Conservation (phyloP, 2,797 vertebrate genomes). For the Myiotriccus ornatus region DNA sequence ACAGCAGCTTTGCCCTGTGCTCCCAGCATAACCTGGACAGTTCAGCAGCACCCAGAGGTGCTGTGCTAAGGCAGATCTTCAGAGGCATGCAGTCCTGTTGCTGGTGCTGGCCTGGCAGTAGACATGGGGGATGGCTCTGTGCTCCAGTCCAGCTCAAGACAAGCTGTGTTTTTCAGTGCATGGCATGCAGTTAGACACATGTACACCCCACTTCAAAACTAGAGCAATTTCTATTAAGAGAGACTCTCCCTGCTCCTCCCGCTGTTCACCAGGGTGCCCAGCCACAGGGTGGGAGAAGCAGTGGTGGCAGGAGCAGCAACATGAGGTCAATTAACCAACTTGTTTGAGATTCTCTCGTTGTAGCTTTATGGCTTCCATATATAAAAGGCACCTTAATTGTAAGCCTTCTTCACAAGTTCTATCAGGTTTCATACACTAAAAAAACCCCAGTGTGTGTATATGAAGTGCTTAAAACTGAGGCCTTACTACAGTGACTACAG, state of each 20-base stretch:
- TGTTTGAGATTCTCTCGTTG: background rate
- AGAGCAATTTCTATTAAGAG: background rate
- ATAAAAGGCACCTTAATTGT: background rate
- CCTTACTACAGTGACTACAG: background rate
- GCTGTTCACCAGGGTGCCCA: background rate
- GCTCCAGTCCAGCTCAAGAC: background rate
- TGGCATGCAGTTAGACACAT: accelerated
- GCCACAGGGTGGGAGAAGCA: background rate
- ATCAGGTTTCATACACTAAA: background rate
- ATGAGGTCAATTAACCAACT: accelerated
- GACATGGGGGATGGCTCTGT: accelerated
- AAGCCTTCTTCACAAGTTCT: background rate
- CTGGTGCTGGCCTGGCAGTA: background rate
- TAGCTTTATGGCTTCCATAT: background rate
- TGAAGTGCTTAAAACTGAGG: background rate
- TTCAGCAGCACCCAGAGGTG: background rate
- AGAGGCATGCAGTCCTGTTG: background rate
- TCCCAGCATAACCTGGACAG: background rate
- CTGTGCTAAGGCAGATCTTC: background rate
- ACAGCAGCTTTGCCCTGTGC: background rate
- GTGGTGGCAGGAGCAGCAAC: background rate
- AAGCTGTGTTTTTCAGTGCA: background rate
- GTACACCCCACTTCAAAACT: background rate
- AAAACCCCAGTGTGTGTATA: background rate
- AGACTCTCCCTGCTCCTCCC: background rate